Evolutionary conservation across 2,888 invertebrate genomes (phyloP).

Genomic region (Drosophila hamatofila): DNA sequence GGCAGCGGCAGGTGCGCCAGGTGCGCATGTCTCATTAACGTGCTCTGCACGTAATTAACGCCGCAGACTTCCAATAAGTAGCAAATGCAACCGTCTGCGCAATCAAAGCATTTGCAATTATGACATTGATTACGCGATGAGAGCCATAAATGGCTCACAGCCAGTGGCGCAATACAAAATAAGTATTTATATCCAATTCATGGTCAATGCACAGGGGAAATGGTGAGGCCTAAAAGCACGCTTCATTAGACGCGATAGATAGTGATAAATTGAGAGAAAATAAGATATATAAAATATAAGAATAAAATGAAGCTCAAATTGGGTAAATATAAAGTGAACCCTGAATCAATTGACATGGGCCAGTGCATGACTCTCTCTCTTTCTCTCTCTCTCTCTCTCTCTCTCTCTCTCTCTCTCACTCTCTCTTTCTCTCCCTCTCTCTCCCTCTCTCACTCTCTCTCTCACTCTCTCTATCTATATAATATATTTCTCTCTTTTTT

Average conservation of each 20-base stretch:
- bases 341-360: neutral
- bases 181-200: constrained; percentile 10
- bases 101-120: constrained; percentile 66
- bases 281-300: too few relatives aligned
- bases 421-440: neutral
- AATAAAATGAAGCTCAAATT: neutral
- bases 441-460: too few relatives aligned
- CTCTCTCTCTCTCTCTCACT: neutral
- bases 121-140: constrained; percentile 65
- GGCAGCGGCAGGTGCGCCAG: constrained; percentile 19
- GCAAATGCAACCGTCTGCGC: constrained; percentile 36
- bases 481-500: constrained; percentile 14
- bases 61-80: constrained; percentile 13
- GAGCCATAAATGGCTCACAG: constrained; percentile 3
- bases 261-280: neutral
- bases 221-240: constrained; percentile 26
- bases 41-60: constrained; percentile 59
- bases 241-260: constrained; percentile 40
- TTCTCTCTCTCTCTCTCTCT: neutral
- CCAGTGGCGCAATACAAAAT: neutral
- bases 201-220: constrained; percentile 47
- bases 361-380: neutral
- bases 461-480: neutral
- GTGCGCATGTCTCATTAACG: constrained; percentile 63
- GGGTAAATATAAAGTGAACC: neutral